Conservation (phyloP, 2,797 vertebrate species). For the Eupleurogrammus muticus region DNA sequence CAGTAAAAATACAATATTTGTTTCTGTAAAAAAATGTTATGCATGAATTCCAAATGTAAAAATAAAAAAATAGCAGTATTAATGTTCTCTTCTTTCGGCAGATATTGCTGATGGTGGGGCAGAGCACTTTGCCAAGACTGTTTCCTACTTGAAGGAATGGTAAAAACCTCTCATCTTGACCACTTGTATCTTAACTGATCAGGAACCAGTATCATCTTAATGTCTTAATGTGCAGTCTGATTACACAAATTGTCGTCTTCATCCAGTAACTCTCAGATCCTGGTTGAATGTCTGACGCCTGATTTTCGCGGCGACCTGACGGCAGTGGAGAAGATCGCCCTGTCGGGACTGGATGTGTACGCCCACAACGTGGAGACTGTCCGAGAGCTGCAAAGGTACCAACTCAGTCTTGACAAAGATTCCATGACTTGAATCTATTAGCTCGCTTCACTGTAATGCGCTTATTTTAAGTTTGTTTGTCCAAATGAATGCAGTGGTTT, state of each 20-base stretch:
- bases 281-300: slow-evolving; percentile 96
- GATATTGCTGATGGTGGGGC: slow-evolving; percentile 95
- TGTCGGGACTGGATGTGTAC: slow-evolving; percentile 94
- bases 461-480: too few species aligned
- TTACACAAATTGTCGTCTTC: neutral
- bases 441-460: neutral
- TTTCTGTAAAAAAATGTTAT: neutral
- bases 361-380: slow-evolving; percentile 98
- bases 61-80: neutral
- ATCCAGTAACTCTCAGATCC: slow-evolving; percentile 88
- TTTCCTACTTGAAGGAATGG: slow-evolving; percentile 92
- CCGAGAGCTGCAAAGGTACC: slow-evolving; percentile 92
- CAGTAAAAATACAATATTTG: neutral
- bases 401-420: neutral
- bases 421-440: neutral
- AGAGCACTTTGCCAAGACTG: slow-evolving; percentile 92
- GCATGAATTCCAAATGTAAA: neutral
- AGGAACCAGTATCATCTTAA: neutral
- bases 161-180: slow-evolving; percentile 58
- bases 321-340: slow-evolving; percentile 89
- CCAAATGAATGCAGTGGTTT: too few species aligned
- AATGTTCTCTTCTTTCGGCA: slow-evolving; percentile 53
- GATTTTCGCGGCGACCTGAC: slow-evolving; percentile 94
- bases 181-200: neutral
- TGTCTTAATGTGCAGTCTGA: neutral